phyloP scores from a whole-genome alignment of 2,113 vertebrate genomes.

The Sprattus sprattus region DNA sequence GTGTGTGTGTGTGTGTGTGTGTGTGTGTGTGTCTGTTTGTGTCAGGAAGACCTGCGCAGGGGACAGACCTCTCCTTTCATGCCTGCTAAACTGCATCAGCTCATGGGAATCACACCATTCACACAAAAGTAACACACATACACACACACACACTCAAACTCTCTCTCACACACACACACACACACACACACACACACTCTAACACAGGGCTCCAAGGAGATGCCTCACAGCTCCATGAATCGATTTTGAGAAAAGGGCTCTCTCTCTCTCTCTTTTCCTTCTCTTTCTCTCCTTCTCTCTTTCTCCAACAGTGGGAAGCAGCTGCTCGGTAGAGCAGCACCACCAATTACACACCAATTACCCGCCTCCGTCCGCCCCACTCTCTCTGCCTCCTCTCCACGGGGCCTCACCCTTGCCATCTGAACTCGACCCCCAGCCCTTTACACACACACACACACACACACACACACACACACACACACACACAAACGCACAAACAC shows the following conservation, averaged over 20 bases:
- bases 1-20: neutral
- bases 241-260: neutral
- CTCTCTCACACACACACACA: neutral
- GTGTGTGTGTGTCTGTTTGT: neutral
- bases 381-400: neutral
- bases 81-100: neutral
- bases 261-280: neutral
- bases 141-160: neutral
- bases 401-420: neutral
- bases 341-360: conserved; percentile 7
- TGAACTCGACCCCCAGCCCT: neutral
- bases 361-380: neutral
- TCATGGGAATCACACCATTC: neutral
- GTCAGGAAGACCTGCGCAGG: too few species aligned
- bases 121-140: neutral
- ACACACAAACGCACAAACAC: conserved; percentile 4
- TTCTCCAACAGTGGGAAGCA: neutral
- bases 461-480: neutral
- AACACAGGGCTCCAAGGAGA: neutral
- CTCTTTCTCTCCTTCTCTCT: neutral
- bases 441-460: neutral
- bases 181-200: neutral
- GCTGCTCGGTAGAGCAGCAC: neutral
- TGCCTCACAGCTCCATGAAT: conserved; percentile 10
- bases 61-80: too few species aligned